Evolutionary conservation across 1,140 invertebrate genomes (phyloP), one percentile per base, ranked within the genome.

Genomic region (Pantala flavescens): DNA sequence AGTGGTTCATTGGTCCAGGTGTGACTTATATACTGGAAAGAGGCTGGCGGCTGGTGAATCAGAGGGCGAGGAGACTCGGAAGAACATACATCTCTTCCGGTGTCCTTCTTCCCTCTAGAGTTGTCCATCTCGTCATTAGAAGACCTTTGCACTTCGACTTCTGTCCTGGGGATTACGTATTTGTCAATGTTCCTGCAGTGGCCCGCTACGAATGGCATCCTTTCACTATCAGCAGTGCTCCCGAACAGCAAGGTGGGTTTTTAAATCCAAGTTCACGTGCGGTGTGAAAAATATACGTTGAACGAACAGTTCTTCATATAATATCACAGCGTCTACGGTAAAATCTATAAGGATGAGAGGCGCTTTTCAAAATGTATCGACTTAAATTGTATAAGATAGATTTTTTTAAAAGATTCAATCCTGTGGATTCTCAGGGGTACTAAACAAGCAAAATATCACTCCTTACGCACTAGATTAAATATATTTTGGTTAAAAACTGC

Each of bases 141-240:
- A 83, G 93, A 43, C 95, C 96, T 0, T 84, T 87, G 0, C 89
- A 93, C 79, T 97, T 98, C 80, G 88, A 92, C 77, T 98, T 92
- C 82, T 90, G 91, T 81, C 94, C 96, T 0, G 97, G 96, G 0
- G 97, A 98, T 83, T 98, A 98, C 80, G 88, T 98, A 19, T 98
- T 96, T 79, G 90, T 98, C 0, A 96, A 96, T 80, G 92, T 98
- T 75, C 96, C 96, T 0, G 88, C 87, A 7, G 96, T 98, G 77
- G 95, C 97, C 0, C 90, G 89, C 73, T 96, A 94, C 80, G 97
- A 98, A 83, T 98, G 95, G 95, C 96, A 98, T 88, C 96, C 96
- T 0, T 98, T 98, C 79, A 98, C 96, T 0, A 94, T 98, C 77
- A 97, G 95, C 84, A 96, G 94, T 79, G 94, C 95, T 23, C 96